Evolutionary conservation across 2,113 vertebrate species (phyloP), one percentile per base, ranked within the genome.

Genomic region (Ceyx cyanopectus): DNA sequence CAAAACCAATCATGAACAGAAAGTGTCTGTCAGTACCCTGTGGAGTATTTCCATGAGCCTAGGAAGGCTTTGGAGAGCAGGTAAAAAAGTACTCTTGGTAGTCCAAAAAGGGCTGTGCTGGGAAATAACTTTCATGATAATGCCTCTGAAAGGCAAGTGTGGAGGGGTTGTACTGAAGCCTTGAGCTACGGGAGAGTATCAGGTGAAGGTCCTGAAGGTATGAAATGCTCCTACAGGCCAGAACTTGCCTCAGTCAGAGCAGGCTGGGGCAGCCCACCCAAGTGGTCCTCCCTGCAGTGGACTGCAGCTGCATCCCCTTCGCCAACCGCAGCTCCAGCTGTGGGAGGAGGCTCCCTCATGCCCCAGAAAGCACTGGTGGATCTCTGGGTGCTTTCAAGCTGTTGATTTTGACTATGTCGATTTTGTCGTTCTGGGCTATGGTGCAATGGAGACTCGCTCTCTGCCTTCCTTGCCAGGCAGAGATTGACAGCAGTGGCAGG

Each of bases 391-490:
- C n/a, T 89, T 56, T 70, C 74, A 53, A 65, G 60, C 37, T 62
- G 41, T 32, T 74, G 11, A 20, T 4, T 15, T 37, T 37, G 37
- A 10, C 37, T 37, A 10, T 37, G 37, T 37, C 10, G 37, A 37
- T 37, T 37, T 37, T 37, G 37, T 37, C 37, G 4, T 23, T 70
- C 69, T 0, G 0, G 57, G 56, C 13, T 66, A 17, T 14, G 72
- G 76, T 60, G 46, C 48, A 48, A 6, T 2, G 16, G n/a, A 74
- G 15, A 23, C 29, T 53, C 0, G 0, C 4, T 23, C 27, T 40
- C 51, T 6, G 4, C 58, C 48, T 65, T 69, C 61, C 29, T 26
- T 78, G 53, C 56, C 48, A 30, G 50, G 66, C 43, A 60, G 26
- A 53, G 51, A 19, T 4, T 78, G 30, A 30, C 53, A n/a, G 14